phyloP scores from a whole-genome alignment of 1,140 invertebrate genomes.

The Aphelenchoides avenae region DNA sequence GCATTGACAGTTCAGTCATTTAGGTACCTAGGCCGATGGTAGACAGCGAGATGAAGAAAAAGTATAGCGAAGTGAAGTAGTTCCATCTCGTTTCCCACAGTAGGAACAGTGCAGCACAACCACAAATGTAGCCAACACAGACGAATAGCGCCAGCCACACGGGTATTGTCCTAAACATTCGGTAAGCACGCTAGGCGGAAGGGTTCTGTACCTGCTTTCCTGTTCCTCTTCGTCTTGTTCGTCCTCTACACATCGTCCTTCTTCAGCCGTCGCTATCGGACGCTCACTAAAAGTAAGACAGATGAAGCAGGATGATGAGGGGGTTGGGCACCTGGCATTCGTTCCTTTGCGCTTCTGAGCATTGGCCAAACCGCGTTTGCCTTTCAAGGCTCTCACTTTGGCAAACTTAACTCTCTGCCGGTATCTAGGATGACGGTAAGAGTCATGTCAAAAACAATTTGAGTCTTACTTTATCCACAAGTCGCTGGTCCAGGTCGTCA shows the following conservation, averaged over 20 bases:
- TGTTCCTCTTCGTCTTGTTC: constrained; percentile 17
- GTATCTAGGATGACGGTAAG: constrained; percentile 1
- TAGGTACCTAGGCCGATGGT: constrained; percentile 69
- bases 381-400: constrained; percentile 1
- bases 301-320: background rate
- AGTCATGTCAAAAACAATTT: constrained; percentile 2
- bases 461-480: constrained; percentile 35
- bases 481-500: constrained; percentile 58
- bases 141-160: constrained; percentile 56
- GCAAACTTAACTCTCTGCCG: constrained; percentile 1
- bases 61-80: constrained; percentile 84
- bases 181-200: background rate
- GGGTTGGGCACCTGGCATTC: constrained; percentile 9
- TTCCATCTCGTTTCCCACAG: constrained; percentile 73
- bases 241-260: constrained; percentile 10
- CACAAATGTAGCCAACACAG: constrained; percentile 54
- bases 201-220: constrained; percentile 24
- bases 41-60: constrained; percentile 87
- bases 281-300: background rate
- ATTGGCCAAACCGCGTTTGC: background rate
- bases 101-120: constrained; percentile 51
- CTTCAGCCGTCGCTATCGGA: constrained; percentile 1
- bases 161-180: constrained; percentile 50
- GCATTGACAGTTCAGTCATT: background rate
- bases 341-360: constrained; percentile 23